Conservation (phyloP, 2,797 vertebrate species). For the Delichon dasypus region DNA sequence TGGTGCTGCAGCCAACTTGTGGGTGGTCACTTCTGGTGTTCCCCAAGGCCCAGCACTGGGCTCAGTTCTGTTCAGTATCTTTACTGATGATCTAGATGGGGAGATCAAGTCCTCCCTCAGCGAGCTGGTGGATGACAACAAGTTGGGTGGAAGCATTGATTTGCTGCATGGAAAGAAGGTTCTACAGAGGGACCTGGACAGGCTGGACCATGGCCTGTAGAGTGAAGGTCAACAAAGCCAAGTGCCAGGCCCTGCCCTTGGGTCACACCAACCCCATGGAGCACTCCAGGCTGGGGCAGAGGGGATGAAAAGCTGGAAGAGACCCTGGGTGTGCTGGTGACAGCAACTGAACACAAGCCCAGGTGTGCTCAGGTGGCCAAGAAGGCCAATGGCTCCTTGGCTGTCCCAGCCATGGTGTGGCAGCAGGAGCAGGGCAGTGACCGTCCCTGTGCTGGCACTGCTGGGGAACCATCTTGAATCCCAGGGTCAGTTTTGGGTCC, state of each 20-base stretch:
- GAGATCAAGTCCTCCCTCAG: not conserved
- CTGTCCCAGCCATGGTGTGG: not conserved
- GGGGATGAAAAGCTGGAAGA: not conserved
- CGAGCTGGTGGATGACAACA: not conserved
- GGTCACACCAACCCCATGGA: fast-evolving
- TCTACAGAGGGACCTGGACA: not conserved
- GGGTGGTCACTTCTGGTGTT: not conserved
- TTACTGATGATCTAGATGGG: no score
- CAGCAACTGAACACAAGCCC: not conserved
- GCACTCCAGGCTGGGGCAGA: not conserved
- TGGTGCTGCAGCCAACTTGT: no score
- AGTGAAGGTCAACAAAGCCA: not conserved
- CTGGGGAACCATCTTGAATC: not conserved
- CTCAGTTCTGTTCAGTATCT: no score
- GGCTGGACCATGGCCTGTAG: fast-evolving
- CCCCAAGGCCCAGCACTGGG: not conserved
- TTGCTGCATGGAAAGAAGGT: no score
- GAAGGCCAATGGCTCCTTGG: not conserved
- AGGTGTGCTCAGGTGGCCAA: not conserved
- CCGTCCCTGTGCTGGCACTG: not conserved
- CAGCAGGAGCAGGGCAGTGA: not conserved
- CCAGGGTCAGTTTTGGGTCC: no score
- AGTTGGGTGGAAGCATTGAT: not conserved
- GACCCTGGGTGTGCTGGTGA: not conserved
- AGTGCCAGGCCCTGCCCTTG: no score